A percentile compares a stretch with the other conserved stretches of the same genome.
Evolutionary conservation across 1,140 invertebrate genomes (phyloP).

Genomic region (Coptotermes formosanus): DNA sequence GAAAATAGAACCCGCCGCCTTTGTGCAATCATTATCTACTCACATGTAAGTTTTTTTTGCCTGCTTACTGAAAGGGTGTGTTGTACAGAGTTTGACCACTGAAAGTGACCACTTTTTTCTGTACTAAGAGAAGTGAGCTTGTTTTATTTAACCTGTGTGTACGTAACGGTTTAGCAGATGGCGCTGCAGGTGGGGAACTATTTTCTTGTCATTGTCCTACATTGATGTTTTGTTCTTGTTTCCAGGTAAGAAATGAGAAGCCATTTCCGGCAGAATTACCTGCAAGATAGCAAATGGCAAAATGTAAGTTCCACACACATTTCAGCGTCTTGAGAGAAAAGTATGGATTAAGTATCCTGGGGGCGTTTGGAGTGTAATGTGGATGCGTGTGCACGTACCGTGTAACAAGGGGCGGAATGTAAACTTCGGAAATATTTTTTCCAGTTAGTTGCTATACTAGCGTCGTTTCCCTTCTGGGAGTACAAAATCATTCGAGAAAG

Average conservation of each 20-base stretch:
- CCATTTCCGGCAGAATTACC: not conserved
- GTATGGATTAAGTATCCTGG: no score
- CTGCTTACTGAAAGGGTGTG: not conserved
- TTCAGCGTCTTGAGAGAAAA: no score
- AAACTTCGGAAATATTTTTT: no score
- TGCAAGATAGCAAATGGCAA: not conserved
- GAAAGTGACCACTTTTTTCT: not conserved
- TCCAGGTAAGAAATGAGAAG: not conserved
- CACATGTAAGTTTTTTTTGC: no score
- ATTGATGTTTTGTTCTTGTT: constrained; percentile 8
- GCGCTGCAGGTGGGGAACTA: not conserved
- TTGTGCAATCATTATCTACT: no score
- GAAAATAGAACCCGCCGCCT: no score
- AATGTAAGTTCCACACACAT: not conserved
- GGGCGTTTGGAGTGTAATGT: no score
- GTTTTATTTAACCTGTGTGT: not conserved
- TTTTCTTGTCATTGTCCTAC: constrained; percentile 6
- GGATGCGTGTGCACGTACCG: no score
- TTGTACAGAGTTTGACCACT: not conserved
- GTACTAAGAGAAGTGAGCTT: not conserved
- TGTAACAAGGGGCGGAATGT: no score
- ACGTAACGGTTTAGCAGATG: constrained; percentile 1
- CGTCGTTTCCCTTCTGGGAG: no score
- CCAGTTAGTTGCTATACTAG: no score
- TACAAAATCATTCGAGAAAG: no score